Evolutionary conservation across 2,113 vertebrate species (phyloP), one percentile per base, ranked within the genome.

Genomic region (Corvus cornix): DNA sequence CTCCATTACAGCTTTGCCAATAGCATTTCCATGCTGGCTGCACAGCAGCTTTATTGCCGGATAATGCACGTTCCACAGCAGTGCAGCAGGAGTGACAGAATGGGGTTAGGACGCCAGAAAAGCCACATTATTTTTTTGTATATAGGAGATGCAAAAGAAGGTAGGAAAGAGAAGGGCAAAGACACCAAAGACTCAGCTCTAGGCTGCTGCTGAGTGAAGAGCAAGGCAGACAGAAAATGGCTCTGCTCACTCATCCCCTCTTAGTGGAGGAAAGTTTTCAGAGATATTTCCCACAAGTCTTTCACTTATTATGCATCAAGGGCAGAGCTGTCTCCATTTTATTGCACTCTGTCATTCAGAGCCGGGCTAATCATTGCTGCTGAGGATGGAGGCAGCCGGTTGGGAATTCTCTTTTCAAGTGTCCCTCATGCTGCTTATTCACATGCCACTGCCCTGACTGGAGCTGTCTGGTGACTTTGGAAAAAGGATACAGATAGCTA

Each of bases 71-170:
- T 97, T 98, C 98, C 96, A 97, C 96, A 76, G 83, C 93, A 90
- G 53, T 84, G 96, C 97, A 90, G 96, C 91, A 90, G 84, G 70
- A 97, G 74, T 98, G 98, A 98, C 98, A 99, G 98, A 99, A 99
- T 98, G 97, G 96, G 98, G 98, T 97, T 98, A 98, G 97, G 92
- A 97, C 69, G 5, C 94, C 93, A 98, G 87, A 94, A 98, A 96
- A 98, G 94, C 64, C 95, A 96, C 89, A 41, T 86, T 83, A 67
- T 78, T 95, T 93, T 95, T 97, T 95, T 80, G 82, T 92, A 80
- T 53, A 44, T 28, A 93, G 84, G 87, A 89, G 73, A 27, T 93
- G 86, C 89, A 92, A 91, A 93, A 93, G 48, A 53, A 86, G 44
- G 43, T 23, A 55, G 66, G 26, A 46, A 84, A 84, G 84, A 94